A percentile compares a stretch with the other conserved stretches of the same genome.
Conservation (phyloP, 2,797 vertebrate genomes). For the Thripadectes ignobilis region DNA sequence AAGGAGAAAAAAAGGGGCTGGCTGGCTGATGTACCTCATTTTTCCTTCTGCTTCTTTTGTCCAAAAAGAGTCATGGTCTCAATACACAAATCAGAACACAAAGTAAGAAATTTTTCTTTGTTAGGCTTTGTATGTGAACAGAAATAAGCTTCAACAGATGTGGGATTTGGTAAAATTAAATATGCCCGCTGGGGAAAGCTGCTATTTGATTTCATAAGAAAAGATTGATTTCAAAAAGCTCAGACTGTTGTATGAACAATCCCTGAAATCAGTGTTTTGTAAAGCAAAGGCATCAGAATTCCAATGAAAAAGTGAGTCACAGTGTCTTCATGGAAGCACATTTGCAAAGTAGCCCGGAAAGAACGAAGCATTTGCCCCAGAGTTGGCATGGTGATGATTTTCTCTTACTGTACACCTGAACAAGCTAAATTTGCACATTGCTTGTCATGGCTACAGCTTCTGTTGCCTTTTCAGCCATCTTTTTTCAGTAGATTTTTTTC, state of each 20-base stretch:
- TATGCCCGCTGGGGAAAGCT: constrained; percentile 9
- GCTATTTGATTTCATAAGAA: constrained; percentile 21
- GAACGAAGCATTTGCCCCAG: not conserved
- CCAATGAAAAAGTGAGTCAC: not conserved
- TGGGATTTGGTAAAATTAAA: constrained; percentile 47
- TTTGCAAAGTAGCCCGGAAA: not conserved
- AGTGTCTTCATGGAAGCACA: not conserved
- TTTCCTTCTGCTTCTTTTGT: not conserved
- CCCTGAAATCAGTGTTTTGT: not conserved
- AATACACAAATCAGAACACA: not conserved
- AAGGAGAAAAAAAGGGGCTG: fast-evolving
- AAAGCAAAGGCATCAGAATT: not conserved
- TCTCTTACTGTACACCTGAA: not conserved
- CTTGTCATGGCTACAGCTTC: not conserved
- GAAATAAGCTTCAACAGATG: not conserved
- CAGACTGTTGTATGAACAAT: not conserved
- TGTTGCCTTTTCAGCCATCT: not conserved
- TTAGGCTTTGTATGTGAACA: not conserved
- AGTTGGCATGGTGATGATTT: constrained; percentile 6
- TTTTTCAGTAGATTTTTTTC: not conserved
- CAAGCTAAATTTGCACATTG: not conserved
- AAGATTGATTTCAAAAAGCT: constrained; percentile 47
- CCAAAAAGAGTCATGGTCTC: not conserved
- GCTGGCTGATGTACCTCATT: not conserved
- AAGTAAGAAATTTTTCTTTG: constrained; percentile 32